Percentiles rank a stretch among this genome's conserved stretches.
These are phyloP conservation scores for Nothocercus nigrocapillus DNA, from an alignment of 2,113 vertebrate species.

Conservation along the genomic window DNA sequence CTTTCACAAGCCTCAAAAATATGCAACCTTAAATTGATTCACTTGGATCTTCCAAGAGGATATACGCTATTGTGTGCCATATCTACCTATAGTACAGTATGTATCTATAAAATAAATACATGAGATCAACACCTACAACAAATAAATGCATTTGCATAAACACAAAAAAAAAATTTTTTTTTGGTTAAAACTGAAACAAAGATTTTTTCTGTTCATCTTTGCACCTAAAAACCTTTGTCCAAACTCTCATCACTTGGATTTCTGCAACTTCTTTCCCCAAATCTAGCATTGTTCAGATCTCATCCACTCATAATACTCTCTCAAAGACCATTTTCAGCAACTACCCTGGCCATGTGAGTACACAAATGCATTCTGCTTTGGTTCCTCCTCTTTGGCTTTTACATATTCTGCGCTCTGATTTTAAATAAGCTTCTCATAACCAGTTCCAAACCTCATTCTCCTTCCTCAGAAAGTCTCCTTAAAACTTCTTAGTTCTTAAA, in stretches of 20 bases:
- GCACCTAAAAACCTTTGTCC: neutral
- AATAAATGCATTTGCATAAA: neutral
- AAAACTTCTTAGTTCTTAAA: neutral
- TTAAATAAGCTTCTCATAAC: neutral
- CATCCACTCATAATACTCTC: neutral
- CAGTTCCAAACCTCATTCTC: neutral
- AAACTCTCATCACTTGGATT: neutral
- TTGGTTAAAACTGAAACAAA: neutral
- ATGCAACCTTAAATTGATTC: neutral
- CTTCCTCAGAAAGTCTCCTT: neutral
- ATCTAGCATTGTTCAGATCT: neutral
- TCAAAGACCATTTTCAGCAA: neutral
- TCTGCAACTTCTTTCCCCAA: neutral
- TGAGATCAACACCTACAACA: neutral
- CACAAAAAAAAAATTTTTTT: neutral
- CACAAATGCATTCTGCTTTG: neutral
- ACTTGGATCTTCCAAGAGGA: neutral
- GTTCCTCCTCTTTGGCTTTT: neutral
- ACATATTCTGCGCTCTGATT: neutral
- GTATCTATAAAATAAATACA: neutral
- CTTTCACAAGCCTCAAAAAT: neutral
- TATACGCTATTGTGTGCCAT: neutral
- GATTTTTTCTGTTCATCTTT: neutral
- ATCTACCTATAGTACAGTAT: neutral
- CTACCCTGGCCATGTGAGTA: neutral